Evolutionary conservation across 2,888 invertebrate species (phyloP).

Genomic region (Orthosia cruda): DNA sequence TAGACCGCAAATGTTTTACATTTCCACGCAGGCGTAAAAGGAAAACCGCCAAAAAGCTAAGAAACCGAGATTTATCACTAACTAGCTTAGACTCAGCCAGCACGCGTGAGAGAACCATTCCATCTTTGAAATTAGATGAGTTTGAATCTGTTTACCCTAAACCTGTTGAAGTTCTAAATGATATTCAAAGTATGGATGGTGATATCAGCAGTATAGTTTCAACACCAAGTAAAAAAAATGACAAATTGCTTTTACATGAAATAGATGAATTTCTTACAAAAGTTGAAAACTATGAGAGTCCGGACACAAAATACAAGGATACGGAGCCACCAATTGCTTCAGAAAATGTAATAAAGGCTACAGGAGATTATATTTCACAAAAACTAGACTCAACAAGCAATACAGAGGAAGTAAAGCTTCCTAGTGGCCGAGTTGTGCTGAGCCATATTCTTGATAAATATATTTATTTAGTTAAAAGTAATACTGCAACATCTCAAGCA

Average conservation of each 20-base stretch:
- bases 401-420: conserved; percentile 79
- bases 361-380: conserved; percentile 85
- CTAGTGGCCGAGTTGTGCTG: conserved; percentile 83
- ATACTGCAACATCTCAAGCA: conserved; percentile 68
- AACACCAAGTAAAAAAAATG: conserved; percentile 88
- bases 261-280: conserved; percentile 89
- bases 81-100: conserved; percentile 81
- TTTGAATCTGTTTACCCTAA: conserved; percentile 54
- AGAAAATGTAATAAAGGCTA: conserved; percentile 86
- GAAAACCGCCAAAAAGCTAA: conserved; percentile 75
- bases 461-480: conserved; percentile 87
- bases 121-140: conserved; percentile 74
- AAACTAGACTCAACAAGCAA: conserved; percentile 80
- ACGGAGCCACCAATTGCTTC: conserved; percentile 72
- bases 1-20: conserved; percentile 85
- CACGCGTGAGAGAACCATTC: conserved; percentile 69
- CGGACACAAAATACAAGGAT: conserved; percentile 80
- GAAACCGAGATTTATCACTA: conserved; percentile 78
- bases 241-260: conserved; percentile 87
- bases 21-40: conserved; percentile 86
- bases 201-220: conserved; percentile 88
- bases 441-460: conserved; percentile 86
- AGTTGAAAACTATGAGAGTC: conserved; percentile 87
- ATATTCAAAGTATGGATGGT: conserved; percentile 87
- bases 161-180: conserved; percentile 71